Evolutionary conservation across 2,113 vertebrate genomes (phyloP).

Genomic region (Sigmodon hispidus): DNA sequence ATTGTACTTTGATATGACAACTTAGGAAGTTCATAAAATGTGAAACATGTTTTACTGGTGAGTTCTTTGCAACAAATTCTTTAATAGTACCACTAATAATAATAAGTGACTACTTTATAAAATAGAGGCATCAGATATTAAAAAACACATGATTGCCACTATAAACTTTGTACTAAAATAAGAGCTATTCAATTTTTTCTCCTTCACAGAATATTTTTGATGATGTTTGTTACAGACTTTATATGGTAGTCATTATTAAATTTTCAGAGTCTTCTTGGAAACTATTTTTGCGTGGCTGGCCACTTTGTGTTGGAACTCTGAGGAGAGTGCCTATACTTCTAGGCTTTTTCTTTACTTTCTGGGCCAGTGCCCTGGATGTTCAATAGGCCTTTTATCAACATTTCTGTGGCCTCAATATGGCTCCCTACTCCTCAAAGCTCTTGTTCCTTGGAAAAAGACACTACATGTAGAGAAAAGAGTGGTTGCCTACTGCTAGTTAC

Average conservation of each 20-base stretch:
- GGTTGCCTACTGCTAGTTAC: not conserved
- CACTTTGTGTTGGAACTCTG: slow-evolving; percentile 26
- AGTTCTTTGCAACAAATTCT: slow-evolving; percentile 71
- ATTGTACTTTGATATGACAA: not conserved
- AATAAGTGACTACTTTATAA: not conserved
- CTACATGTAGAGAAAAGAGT: not conserved
- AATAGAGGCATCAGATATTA: not conserved
- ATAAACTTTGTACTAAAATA: not conserved
- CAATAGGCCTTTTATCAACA: slow-evolving; percentile 20
- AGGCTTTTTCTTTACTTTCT: not conserved
- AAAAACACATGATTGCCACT: not conserved
- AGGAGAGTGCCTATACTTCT: not conserved
- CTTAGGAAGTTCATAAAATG: not conserved
- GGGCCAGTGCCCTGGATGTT: slow-evolving; percentile 52
- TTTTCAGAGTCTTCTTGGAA: slow-evolving; percentile 63
- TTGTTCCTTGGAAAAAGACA: slow-evolving; percentile 20
- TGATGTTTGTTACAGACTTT: not conserved
- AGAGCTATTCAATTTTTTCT: not conserved
- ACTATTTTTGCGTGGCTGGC: slow-evolving; percentile 72
- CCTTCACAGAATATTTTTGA: not conserved
- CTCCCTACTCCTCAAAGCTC: not conserved
- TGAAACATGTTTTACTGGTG: slow-evolving; percentile 68
- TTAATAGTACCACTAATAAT: not conserved
- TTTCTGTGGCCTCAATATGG: slow-evolving; percentile 33
- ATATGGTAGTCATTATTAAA: slow-evolving; percentile 47